phyloP scores from a whole-genome alignment of 2,797 vertebrate species.

The Botia kubotai region DNA sequence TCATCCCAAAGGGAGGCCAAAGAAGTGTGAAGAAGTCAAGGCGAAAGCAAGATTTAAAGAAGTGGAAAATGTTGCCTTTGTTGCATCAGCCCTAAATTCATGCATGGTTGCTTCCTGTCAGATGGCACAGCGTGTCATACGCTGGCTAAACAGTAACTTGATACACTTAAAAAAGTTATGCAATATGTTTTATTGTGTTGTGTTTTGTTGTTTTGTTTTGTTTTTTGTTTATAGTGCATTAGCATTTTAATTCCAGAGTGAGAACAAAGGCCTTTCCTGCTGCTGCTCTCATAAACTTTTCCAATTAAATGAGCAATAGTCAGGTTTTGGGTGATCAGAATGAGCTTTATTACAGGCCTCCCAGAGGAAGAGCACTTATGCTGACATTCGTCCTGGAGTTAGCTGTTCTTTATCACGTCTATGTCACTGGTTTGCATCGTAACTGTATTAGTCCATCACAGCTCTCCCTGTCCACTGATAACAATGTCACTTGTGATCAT shows the following conservation, averaged over 20 bases:
- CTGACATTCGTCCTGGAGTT: conserved; percentile 33
- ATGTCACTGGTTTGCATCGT: conserved; percentile 1
- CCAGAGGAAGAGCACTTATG: conserved; percentile 38
- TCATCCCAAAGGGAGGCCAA: conserved; percentile 39
- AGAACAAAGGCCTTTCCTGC: conserved; percentile 19
- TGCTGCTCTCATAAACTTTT: conserved; percentile 27
- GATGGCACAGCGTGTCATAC: not conserved
- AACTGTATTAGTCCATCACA: not conserved
- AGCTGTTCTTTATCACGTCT: not conserved
- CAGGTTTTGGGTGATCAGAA: conserved; percentile 32
- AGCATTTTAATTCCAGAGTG: conserved; percentile 17
- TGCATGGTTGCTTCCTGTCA: not conserved
- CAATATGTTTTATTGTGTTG: conserved; percentile 17
- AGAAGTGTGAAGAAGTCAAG: conserved; percentile 9
- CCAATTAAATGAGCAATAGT: conserved; percentile 51
- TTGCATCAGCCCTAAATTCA: conserved; percentile 17
- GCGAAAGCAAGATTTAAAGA: conserved; percentile 24
- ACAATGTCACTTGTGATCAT: not conserved
- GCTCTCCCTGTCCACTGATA: not conserved
- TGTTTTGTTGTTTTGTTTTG: conserved; percentile 31
- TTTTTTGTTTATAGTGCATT: conserved; percentile 16
- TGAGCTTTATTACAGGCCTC: not conserved
- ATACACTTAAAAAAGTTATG: too few species aligned
- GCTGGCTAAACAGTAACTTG: conserved; percentile 21
- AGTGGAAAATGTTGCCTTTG: conserved; percentile 12